phyloP scores from a whole-genome alignment of 2,888 invertebrate species.

The Eledona agricola region DNA sequence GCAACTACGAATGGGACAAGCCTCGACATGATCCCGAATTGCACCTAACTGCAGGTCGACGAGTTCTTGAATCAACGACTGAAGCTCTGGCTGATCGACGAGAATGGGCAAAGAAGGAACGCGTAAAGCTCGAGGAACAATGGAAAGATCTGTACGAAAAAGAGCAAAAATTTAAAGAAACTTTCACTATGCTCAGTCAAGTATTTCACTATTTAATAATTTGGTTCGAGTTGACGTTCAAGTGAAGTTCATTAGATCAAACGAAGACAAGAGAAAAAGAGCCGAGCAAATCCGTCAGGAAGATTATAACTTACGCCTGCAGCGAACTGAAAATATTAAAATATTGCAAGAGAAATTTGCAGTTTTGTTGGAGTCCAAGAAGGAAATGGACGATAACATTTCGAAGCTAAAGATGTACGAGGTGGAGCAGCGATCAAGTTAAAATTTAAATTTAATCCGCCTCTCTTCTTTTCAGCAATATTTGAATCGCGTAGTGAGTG shows the following conservation, averaged over 20 bases:
- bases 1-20: constrained; percentile 8
- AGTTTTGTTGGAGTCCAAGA: background rate
- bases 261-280: constrained; percentile 13
- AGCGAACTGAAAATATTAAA: constrained; percentile 5
- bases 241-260: constrained; percentile 18
- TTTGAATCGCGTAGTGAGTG: constrained; percentile 14
- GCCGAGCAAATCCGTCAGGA: constrained; percentile 2
- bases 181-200: background rate
- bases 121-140: background rate
- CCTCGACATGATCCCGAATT: constrained; percentile 4
- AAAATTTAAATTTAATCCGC: background rate
- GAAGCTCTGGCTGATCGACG: background rate
- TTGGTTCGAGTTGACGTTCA: too few species aligned
- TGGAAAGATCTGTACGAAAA: constrained; percentile 8
- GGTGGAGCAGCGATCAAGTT: too few species aligned
- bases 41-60: background rate
- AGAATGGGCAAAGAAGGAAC: constrained; percentile 5
- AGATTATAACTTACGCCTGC: constrained; percentile 1
- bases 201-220: constrained; percentile 1
- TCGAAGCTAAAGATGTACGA: constrained; percentile 15
- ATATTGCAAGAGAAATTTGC: constrained; percentile 1
- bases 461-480: constrained; percentile 12
- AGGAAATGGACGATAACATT: constrained; percentile 16
- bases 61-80: background rate
- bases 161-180: constrained; percentile 4